Evolutionary conservation across 2,888 invertebrate genomes (phyloP).

Genomic region (Plagodis dolabraria): DNA sequence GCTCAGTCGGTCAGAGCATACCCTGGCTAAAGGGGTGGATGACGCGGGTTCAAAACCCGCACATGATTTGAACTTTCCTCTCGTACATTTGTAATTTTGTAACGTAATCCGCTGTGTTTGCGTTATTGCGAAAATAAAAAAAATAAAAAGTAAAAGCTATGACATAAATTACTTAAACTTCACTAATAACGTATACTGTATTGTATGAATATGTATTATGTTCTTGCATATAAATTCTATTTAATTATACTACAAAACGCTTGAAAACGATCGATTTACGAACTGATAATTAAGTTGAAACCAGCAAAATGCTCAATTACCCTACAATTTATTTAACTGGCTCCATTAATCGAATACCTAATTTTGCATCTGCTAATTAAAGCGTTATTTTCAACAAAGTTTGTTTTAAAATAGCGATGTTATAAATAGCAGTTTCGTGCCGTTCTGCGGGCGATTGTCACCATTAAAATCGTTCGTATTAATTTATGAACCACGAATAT

Average conservation of each 20-base stretch:
- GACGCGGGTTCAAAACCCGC: too few species aligned
- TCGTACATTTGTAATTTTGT: too few species aligned
- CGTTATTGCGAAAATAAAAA: too few species aligned
- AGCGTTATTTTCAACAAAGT: constrained; percentile 47
- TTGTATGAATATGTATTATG: too few species aligned
- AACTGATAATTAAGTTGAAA: constrained; percentile 1
- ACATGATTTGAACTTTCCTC: too few species aligned
- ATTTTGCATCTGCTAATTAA: constrained; percentile 40
- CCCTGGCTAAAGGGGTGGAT: too few species aligned
- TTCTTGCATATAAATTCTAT: background rate
- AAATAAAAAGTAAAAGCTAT: too few species aligned
- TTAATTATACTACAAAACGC: background rate
- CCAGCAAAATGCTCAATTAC: constrained; percentile 11
- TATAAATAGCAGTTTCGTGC: constrained; percentile 52
- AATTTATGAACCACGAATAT: constrained; percentile 48
- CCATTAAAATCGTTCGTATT: constrained; percentile 42
- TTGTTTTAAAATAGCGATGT: constrained; percentile 6
- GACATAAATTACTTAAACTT: too few species aligned
- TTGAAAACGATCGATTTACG: constrained; percentile 1
- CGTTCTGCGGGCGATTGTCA: constrained; percentile 41
- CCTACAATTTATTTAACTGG: constrained; percentile 12
- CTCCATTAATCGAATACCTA: constrained; percentile 7
- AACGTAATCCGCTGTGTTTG: too few species aligned
- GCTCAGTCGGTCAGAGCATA: too few species aligned
- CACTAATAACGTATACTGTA: too few species aligned